Evolutionary conservation across 2,113 vertebrate genomes (phyloP).

Genomic region (Oncorhynchus nerka): DNA sequence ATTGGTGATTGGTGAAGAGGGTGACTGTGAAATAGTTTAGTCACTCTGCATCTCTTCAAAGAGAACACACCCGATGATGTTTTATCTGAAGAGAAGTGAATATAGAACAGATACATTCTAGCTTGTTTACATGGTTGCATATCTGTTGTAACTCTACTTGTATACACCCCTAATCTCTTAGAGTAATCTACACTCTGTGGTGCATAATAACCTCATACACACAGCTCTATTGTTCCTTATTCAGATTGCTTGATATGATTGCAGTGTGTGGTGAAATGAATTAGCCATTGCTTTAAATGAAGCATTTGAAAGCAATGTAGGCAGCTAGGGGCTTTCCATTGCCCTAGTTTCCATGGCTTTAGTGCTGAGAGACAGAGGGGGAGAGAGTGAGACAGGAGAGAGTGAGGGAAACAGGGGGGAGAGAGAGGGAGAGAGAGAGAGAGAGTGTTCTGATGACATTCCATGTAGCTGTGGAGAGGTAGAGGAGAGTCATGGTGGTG

Average conservation of each 20-base stretch:
- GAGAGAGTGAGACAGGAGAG: too few species aligned
- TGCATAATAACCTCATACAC: constrained; percentile 9
- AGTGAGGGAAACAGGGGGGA: neutral
- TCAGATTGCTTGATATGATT: neutral
- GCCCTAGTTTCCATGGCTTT: constrained; percentile 33
- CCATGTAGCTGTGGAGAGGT: neutral
- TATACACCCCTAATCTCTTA: neutral
- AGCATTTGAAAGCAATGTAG: neutral
- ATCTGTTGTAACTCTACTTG: constrained; percentile 49
- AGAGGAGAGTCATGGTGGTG: neutral
- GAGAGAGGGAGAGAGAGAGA: neutral
- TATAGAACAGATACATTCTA: constrained; percentile 38
- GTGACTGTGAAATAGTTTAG: constrained; percentile 34
- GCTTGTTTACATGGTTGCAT: constrained; percentile 50
- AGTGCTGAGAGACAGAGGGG: neutral
- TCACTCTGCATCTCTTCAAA: constrained; percentile 22
- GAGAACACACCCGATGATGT: constrained; percentile 27
- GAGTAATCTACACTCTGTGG: constrained; percentile 17
- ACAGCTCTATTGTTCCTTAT: neutral
- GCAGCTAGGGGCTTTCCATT: constrained; percentile 48
- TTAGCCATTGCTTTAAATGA: neutral
- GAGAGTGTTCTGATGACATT: neutral
- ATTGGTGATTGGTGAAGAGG: constrained; percentile 28
- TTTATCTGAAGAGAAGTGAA: constrained; percentile 10
- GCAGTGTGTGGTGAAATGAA: constrained; percentile 9